Evolutionary conservation across 2,797 vertebrate genomes (phyloP).

Genomic region (Sternotherus odoratus): DNA sequence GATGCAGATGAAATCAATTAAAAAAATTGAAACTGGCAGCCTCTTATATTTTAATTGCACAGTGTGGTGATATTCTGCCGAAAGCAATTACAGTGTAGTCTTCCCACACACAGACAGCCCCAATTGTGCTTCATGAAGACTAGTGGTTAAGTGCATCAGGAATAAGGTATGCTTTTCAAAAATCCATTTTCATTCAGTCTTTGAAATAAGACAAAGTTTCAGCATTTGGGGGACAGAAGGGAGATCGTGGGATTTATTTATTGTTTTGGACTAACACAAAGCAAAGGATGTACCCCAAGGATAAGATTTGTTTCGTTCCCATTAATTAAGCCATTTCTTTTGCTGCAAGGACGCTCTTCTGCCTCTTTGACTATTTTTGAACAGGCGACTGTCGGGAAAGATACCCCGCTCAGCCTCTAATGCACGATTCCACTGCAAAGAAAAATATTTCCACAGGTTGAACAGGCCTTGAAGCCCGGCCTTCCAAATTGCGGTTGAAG

Average conservation of each 20-base stretch:
- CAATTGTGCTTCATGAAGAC: conserved; percentile 2
- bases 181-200: accelerated
- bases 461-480: conserved; percentile 20
- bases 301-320: accelerated
- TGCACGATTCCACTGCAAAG: background rate
- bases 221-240: accelerated
- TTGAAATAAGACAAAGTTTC: background rate
- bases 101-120: conserved; percentile 40
- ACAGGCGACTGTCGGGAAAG: conserved; percentile 23
- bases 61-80: conserved; percentile 56
- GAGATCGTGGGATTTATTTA: accelerated
- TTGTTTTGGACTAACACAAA: background rate
- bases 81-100: conserved; percentile 62
- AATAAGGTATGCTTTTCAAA: background rate
- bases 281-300: background rate
- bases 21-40: conserved; percentile 44
- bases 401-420: conserved; percentile 49
- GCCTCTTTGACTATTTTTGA: conserved; percentile 33
- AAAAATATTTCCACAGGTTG: background rate
- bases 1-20: conserved; percentile 70
- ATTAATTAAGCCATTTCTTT: conserved; percentile 61
- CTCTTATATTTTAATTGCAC: conserved; percentile 63
- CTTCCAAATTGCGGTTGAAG: conserved; percentile 36
- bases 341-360: conserved; percentile 38
- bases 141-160: background rate